Base-by-base conservation (phyloP, 2,797 vertebrate species). In the Rhyacichthys aspro region DNA sequence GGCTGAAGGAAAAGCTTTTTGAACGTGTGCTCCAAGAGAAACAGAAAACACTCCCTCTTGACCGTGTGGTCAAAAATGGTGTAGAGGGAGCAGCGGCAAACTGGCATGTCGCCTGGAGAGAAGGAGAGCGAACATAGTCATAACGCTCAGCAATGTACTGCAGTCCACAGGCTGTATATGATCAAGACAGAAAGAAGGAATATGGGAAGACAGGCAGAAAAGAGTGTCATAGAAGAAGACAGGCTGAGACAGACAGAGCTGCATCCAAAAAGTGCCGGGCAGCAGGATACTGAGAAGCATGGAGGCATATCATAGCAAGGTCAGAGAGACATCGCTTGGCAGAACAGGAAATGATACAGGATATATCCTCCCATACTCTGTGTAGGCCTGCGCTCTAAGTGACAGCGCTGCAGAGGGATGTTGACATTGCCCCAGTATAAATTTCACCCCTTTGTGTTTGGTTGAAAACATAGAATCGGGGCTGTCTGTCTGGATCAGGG, bases 341-440 rank as follows among this genome's bases (percentile, higher is more conserved):
- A 80, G 76, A 91, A 91, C 86, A 91, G 90, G 90, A 92, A 93
- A 85, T 81, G 90, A 91, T 84, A 92, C 82, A 76, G 86, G 86
- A 92, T 90, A 86, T 79, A 80, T 85, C 82, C 72, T 82, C 77
- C 59, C 64, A 45, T 12, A 63, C 58, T 67, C 49, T 47, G 44
- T 60, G 67, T 71, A 69, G 75, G 55, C 78, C 65, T 60, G 67
- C 39, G 73, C 53, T 49, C 52, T 84, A 87, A 92, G 74, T 89
- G 88, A 86, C 87, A 82, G 80, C 47, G 14, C 62, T 55, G 83
- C 68, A 72, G 85, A 86, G 86, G 78, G 85, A 89, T 90, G 84
- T 83, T 90, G 88, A 92, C 90, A 86, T 86, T 86, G 87, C 81
- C 78, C 68, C 81, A 90, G 88, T 87, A 85, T 91, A 70, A 89